A percentile compares a stretch with the other conserved stretches of the same genome.
These are phyloP conservation scores for Bolinopsis microptera DNA, from an alignment of 37 sponge, comb jelly and placozoan species.

Conservation along the genomic window DNA sequence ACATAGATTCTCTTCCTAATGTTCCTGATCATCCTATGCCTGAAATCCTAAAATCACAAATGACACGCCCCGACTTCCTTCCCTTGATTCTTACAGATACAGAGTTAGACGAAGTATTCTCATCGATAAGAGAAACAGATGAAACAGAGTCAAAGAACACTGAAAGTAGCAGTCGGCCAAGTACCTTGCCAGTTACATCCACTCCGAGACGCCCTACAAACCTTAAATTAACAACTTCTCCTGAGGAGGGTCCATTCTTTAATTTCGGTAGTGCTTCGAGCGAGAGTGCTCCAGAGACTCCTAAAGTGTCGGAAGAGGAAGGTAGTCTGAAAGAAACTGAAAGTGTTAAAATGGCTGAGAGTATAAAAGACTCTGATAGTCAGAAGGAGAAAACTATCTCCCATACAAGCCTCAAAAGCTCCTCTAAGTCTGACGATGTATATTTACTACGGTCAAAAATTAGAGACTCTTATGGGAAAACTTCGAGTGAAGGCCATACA, in stretches of 20 bases:
- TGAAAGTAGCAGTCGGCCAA: not conserved
- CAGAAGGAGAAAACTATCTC: not conserved
- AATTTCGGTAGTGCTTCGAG: not conserved
- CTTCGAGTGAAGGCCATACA: not conserved
- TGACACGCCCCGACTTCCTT: slow-evolving; percentile 29
- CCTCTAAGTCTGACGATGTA: not conserved
- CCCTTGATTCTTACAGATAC: not conserved
- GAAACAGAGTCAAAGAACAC: not conserved
- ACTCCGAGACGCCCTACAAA: slow-evolving; percentile 42
- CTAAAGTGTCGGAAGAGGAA: not conserved
- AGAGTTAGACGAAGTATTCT: slow-evolving; percentile 33
- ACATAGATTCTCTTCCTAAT: slow-evolving; percentile 44
- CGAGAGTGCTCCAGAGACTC: slow-evolving; percentile 44
- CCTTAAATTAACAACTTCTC: not conserved
- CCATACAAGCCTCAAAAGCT: not conserved
- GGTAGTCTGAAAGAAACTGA: not conserved
- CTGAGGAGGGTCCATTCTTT: not conserved
- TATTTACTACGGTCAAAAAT: not conserved
- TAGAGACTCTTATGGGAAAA: slow-evolving; percentile 10
- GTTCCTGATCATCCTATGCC: slow-evolving; percentile 49
- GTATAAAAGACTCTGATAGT: not conserved
- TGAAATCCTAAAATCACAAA: not conserved
- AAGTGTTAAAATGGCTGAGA: not conserved
- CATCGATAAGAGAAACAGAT: slow-evolving; percentile 27
- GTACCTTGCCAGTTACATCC: slow-evolving; percentile 11